These are phyloP conservation scores for Habroteleia sp. DNA, from an alignment of 2,888 invertebrate genomes.

Conservation along the genomic window DNA sequence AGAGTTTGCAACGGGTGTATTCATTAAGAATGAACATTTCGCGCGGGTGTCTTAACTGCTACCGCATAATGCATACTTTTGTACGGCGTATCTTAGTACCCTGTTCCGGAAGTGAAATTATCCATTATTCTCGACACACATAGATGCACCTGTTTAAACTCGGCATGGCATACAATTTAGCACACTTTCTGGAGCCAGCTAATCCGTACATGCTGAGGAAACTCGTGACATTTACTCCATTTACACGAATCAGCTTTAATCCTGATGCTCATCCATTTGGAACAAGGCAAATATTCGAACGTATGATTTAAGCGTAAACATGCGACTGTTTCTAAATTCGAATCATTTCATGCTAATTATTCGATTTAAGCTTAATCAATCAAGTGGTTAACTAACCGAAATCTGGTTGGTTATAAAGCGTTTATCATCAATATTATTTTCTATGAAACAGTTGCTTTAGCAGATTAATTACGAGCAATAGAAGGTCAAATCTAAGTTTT, in stretches of 20 bases:
- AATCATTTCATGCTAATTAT: too few species aligned
- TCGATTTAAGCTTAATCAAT: too few species aligned
- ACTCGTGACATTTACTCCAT: constrained; percentile 67
- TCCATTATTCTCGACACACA: constrained; percentile 46
- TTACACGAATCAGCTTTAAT: constrained; percentile 67
- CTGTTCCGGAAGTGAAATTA: constrained; percentile 34
- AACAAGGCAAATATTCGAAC: constrained; percentile 18
- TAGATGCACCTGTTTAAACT: constrained; percentile 53
- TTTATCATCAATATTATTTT: too few species aligned
- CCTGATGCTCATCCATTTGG: constrained; percentile 30
- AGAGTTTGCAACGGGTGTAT: constrained; percentile 12
- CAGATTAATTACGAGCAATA: too few species aligned
- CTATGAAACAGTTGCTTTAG: too few species aligned
- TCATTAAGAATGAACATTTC: constrained; percentile 25
- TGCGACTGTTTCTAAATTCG: too few species aligned
- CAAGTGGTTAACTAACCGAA: too few species aligned
- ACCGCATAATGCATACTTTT: constrained; percentile 6
- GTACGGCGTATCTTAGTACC: constrained; percentile 12
- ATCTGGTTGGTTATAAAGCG: too few species aligned
- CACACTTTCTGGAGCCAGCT: constrained; percentile 69
- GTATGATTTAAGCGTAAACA: constrained; percentile 20
- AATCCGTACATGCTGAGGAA: constrained; percentile 69
- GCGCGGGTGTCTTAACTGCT: constrained; percentile 29
- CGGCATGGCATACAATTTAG: constrained; percentile 70
- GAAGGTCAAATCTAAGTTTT: too few species aligned